phyloP scores from a whole-genome alignment of 2,113 vertebrate species.

The Leucoraja erinaceus region DNA sequence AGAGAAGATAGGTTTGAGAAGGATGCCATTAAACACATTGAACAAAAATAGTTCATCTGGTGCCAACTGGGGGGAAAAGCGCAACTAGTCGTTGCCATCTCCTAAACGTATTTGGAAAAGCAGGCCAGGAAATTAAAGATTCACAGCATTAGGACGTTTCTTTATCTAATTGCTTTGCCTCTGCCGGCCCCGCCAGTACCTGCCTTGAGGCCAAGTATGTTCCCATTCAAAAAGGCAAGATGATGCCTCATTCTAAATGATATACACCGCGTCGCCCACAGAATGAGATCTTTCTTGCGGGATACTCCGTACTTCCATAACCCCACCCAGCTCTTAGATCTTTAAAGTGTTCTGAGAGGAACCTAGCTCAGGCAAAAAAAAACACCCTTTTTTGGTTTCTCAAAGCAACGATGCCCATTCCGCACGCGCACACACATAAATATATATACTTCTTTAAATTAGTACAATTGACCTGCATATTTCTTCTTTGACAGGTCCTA shows the following conservation, averaged over 20 bases:
- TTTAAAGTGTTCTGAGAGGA: not conserved
- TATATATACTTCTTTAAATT: slow-evolving; percentile 24
- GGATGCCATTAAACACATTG: not conserved
- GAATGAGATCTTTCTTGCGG: not conserved
- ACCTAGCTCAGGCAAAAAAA: not conserved
- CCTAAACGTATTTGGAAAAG: not conserved
- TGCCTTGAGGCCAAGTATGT: not conserved
- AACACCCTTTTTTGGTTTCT: not conserved
- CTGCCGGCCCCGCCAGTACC: not conserved
- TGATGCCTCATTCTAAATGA: not conserved
- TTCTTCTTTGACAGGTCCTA: not conserved
- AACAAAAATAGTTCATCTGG: not conserved
- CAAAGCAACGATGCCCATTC: not conserved
- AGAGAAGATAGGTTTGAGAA: not conserved
- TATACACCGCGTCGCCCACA: not conserved
- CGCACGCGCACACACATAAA: not conserved
- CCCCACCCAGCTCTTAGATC: not conserved
- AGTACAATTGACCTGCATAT: slow-evolving; percentile 7
- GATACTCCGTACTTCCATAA: not conserved
- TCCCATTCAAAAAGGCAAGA: not conserved
- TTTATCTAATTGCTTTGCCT: not conserved
- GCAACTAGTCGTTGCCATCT: not conserved
- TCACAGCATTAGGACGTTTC: not conserved
- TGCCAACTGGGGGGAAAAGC: not conserved
- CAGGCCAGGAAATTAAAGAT: not conserved